A percentile compares a stretch with the other conserved stretches of the same genome.
These are phyloP conservation scores for Metaphire vulgaris DNA, from an alignment of 1,140 invertebrate genomes.

Conservation along the genomic window DNA sequence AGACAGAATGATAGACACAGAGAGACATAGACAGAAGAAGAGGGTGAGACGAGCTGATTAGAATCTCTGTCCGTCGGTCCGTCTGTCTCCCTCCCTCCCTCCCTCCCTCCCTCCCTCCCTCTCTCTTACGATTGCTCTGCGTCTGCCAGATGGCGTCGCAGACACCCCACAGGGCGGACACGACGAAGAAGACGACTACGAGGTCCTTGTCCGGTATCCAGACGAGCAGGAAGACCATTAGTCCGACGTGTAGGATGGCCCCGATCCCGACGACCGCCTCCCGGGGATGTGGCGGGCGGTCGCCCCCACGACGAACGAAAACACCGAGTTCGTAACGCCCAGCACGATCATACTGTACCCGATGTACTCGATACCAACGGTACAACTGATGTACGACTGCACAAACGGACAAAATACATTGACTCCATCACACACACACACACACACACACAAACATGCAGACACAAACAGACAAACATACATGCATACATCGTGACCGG, in stretches of 20 bases:
- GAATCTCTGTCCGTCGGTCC: no score
- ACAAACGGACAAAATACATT: slow-evolving; percentile 21
- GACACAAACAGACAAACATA: no score
- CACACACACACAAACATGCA: neutral
- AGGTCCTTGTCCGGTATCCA: slow-evolving; percentile 79
- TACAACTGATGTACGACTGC: slow-evolving; percentile 48
- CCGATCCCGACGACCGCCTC: slow-evolving; percentile 46
- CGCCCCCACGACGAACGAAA: slow-evolving; percentile 43
- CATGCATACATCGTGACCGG: no score
- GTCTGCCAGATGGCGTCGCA: slow-evolving; percentile 96
- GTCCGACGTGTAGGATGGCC: slow-evolving; percentile 31
- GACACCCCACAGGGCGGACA: slow-evolving; percentile 88
- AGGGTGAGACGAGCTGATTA: no score
- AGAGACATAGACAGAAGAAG: no score
- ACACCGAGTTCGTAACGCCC: slow-evolving; percentile 44
- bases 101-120: no score
- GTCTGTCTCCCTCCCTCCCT: no score
- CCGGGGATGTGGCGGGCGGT: slow-evolving; percentile 42
- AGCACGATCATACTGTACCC: slow-evolving; percentile 51
- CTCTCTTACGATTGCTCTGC: slow-evolving; percentile 92
- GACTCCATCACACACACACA: neutral
- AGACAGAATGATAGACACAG: no score
- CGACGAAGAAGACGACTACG: slow-evolving; percentile 75
- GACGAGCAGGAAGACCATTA: slow-evolving; percentile 53
- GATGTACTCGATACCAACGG: slow-evolving; percentile 45